Conservation (phyloP, 2,113 vertebrate species). For the Monarcha castaneiventris region DNA sequence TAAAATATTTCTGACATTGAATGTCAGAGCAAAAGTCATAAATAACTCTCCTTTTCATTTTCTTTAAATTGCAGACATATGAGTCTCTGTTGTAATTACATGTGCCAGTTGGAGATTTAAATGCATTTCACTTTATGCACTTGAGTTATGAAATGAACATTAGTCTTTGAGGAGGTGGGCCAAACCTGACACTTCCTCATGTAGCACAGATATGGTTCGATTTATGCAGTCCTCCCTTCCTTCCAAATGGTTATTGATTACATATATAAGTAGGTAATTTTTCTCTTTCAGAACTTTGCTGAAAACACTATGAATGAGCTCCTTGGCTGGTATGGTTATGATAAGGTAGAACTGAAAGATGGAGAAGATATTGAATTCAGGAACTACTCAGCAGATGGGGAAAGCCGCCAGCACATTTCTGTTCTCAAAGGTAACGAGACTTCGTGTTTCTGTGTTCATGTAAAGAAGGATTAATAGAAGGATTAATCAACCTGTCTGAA, state of each 20-base stretch:
- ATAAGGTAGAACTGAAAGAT: conserved; percentile 98
- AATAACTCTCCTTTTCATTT: conserved; percentile 68
- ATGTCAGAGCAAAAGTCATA: conserved; percentile 56
- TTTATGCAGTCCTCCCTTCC: conserved; percentile 67
- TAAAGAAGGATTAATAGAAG: conserved; percentile 54
- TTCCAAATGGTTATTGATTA: conserved; percentile 75
- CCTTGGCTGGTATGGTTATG: conserved; percentile 98
- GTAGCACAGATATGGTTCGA: conserved; percentile 59
- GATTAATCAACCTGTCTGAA: conserved; percentile 31
- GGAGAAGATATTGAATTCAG: conserved; percentile 95
- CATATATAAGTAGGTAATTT: conserved; percentile 72
- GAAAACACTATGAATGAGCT: conserved; percentile 99
- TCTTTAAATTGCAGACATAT: conserved; percentile 67
- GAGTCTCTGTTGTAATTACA: conserved; percentile 68
- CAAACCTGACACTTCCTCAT: conserved; percentile 38
- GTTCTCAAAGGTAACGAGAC: conserved; percentile 93
- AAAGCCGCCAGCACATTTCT: conserved; percentile 95
- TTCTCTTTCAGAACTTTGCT: conserved; percentile 93
- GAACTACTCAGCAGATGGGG: conserved; percentile 87
- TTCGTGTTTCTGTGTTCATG: conserved; percentile 63
- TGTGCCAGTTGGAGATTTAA: conserved; percentile 67
- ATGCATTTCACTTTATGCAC: conserved; percentile 63
- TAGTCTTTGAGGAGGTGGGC: conserved; percentile 57
- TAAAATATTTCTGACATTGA: conserved; percentile 62
- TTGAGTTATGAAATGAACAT: conserved; percentile 69